A percentile compares a stretch with the other conserved stretches of the same genome.
These are phyloP conservation scores for Myiopsitta monachus DNA, from an alignment of 2,113 vertebrate species.

Conservation along the genomic window DNA sequence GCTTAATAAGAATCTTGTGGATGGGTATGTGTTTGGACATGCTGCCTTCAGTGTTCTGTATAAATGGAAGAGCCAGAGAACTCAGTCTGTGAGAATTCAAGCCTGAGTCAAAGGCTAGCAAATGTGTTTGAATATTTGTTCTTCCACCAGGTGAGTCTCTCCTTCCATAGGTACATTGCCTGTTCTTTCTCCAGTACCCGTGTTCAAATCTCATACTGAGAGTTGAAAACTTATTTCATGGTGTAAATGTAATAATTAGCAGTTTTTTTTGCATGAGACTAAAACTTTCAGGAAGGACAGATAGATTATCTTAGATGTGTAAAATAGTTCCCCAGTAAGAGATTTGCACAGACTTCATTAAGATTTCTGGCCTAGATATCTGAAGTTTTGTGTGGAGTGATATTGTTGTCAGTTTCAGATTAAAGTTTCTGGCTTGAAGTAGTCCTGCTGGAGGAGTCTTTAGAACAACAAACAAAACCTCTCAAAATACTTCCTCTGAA, in stretches of 20 bases:
- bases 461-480: neutral
- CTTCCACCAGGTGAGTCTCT: neutral
- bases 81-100: neutral
- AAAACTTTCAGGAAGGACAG: neutral
- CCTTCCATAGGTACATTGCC: neutral
- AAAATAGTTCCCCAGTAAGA: neutral
- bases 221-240: neutral
- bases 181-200: neutral
- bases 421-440: neutral
- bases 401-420: fast-evolving
- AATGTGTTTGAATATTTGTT: neutral
- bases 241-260: neutral
- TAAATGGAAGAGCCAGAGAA: neutral
- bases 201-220: neutral
- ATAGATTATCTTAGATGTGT: neutral
- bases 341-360: neutral
- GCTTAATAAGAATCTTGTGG: neutral
- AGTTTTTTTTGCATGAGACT: neutral
- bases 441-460: neutral
- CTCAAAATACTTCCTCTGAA: neutral
- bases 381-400: fast-evolving
- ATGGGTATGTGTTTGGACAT: neutral
- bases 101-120: neutral
- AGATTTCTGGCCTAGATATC: neutral
- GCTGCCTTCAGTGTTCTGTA: neutral